Base-by-base conservation (phyloP, 2,797 vertebrate species). In the Pempheris klunzingeri region DNA sequence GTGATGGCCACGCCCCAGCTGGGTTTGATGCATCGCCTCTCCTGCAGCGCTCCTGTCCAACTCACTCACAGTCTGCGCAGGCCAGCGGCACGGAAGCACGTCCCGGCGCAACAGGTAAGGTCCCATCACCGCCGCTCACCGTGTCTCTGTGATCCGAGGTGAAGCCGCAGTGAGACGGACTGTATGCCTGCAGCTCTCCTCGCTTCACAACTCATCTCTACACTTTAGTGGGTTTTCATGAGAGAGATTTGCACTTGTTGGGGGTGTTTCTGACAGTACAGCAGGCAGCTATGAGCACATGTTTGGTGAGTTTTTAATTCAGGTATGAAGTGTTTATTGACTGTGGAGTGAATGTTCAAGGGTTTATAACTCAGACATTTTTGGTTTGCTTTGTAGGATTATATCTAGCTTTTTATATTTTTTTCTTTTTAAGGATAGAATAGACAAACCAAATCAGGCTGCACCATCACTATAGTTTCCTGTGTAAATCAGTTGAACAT, bases 101-200 rank as follows among this genome's bases (percentile, higher is more conserved):
- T 70, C 83, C 77, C 87, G 39, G 77, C 86, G 88, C 93, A 92
- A 94, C 93, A 95, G 93, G 94, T 94, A 93, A 91, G 91, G 74
- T 78, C 85, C 84, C 84, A 26, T 49, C 87, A 75, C 49, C 2
- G 74, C 58, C 67, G 72, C 80, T 52, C 57, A 11, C 50, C 41
- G 32, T 43, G 55, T 36, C 8, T 69, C 5, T 64, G 71, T 32
- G 44, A 6, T 13, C 20, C n/a, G 58, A 30, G 63, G 52, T 72
- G 43, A 26, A 5, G 28, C 71, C 3, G 4, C 8, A 69, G 34
- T 43, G 54, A 61, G 77, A 4, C 59, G 68, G 52, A 65, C 75
- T 81, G 74, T 66, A 70, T 41, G 80, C 3, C 18, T 76, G 77
- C 71, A 69, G 12, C 65, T 78, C 26, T 55, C 13, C 44, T 62